Evolutionary conservation across 2,113 vertebrate genomes (phyloP).

Genomic region (Riparia riparia): DNA sequence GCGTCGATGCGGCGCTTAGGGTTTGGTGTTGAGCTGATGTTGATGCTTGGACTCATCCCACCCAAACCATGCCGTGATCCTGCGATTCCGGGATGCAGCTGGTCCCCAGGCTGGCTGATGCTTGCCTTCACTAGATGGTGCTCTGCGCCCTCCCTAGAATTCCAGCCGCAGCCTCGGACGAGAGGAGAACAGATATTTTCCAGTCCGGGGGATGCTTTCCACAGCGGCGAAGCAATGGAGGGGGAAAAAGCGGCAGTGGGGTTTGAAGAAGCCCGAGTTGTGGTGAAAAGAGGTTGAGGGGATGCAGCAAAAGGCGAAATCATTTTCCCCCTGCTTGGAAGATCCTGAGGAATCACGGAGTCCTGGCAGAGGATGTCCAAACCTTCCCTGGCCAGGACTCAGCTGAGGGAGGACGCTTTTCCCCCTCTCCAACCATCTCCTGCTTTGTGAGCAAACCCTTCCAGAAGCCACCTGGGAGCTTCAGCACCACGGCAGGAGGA

Average conservation of each 20-base stretch:
- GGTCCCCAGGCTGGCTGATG: background rate
- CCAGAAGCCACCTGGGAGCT: background rate
- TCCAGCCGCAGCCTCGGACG: background rate
- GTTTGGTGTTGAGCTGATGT: background rate
- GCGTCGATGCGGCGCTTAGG: accelerated
- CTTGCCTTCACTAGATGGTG: conserved; percentile 50
- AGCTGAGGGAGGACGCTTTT: background rate
- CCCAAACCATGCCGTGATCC: background rate
- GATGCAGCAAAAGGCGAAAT: background rate
- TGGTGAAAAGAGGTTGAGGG: background rate
- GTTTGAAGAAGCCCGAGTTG: background rate
- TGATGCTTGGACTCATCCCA: background rate
- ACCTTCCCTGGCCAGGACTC: background rate
- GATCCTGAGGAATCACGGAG: accelerated
- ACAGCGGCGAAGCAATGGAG: background rate
- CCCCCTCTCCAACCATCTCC: background rate
- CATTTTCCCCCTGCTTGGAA: background rate
- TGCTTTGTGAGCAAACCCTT: accelerated
- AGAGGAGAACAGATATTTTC: background rate
- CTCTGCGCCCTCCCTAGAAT: background rate
- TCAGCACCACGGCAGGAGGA: background rate
- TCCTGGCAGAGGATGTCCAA: background rate
- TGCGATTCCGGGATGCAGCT: background rate
- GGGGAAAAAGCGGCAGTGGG: background rate
- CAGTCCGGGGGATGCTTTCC: background rate